These are phyloP conservation scores for Trissolcus japonicus DNA, from an alignment of 2,888 invertebrate genomes.

Conservation along the genomic window DNA sequence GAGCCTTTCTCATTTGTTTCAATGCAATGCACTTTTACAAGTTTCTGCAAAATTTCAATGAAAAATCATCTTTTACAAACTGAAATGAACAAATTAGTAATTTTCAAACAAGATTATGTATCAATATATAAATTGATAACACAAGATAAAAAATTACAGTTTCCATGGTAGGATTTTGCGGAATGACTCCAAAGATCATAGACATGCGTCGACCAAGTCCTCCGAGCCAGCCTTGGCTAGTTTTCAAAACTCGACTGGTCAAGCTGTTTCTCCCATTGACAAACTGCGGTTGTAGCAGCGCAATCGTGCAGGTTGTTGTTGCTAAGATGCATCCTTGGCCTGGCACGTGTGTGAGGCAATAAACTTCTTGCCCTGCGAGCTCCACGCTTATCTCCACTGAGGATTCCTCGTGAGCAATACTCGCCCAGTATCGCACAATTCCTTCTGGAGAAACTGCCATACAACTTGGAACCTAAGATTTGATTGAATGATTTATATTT, in stretches of 20 bases:
- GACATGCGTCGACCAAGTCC: slow-evolving; percentile 90
- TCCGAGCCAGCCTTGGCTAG: slow-evolving; percentile 90
- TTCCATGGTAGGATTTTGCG: slow-evolving; percentile 80
- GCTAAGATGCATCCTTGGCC: slow-evolving; percentile 88
- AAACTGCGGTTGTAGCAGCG: slow-evolving; percentile 82
- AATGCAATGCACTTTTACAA: slow-evolving; percentile 81
- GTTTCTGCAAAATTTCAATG: slow-evolving; percentile 70
- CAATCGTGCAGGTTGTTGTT: slow-evolving; percentile 93
- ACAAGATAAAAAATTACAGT: slow-evolving; percentile 76
- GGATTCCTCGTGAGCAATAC: slow-evolving; percentile 90
- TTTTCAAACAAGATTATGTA: background rate
- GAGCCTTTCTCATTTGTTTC: slow-evolving; percentile 76
- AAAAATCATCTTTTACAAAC: slow-evolving; percentile 22
- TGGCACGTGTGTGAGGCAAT: slow-evolving; percentile 83
- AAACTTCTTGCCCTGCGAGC: slow-evolving; percentile 91
- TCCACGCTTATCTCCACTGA: slow-evolving; percentile 91
- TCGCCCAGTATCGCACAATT: slow-evolving; percentile 94
- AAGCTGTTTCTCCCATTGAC: slow-evolving; percentile 83
- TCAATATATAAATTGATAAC: background rate
- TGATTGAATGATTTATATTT: background rate
- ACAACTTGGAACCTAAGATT: slow-evolving; percentile 84
- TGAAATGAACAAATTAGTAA: background rate
- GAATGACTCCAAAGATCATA: slow-evolving; percentile 86
- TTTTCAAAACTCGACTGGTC: slow-evolving; percentile 82
- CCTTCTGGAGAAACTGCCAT: slow-evolving; percentile 96